Evolutionary conservation across 2,797 vertebrate genomes (phyloP).

Genomic region (Enteromius mattozi): DNA sequence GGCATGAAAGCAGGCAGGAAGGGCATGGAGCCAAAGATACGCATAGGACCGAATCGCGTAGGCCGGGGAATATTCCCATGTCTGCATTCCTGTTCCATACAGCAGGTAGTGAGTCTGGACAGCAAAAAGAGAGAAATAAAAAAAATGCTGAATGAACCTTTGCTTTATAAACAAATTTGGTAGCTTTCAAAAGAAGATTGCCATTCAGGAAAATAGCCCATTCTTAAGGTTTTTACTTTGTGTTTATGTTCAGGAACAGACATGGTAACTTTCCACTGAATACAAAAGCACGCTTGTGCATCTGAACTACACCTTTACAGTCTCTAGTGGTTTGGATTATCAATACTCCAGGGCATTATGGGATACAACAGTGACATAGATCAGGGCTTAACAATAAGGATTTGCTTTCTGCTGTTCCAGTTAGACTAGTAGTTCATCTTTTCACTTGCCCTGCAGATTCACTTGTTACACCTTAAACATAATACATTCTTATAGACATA

Average conservation of each 20-base stretch:
- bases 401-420: background rate
- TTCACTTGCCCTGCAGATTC: background rate
- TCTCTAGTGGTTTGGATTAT: background rate
- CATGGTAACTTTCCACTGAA: background rate
- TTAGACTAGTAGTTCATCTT: constrained; percentile 21
- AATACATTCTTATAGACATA: background rate
- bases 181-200: background rate
- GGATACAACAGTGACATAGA: background rate
- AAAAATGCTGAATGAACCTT: background rate
- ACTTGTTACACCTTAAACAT: background rate
- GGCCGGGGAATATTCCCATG: constrained; percentile 96
- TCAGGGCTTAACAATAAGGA: constrained; percentile 12
- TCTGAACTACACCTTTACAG: background rate
- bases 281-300: background rate
- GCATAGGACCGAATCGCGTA: constrained; percentile 97
- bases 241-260: background rate
- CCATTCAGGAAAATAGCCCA: background rate
- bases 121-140: background rate
- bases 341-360: background rate
- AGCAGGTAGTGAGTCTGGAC: constrained; percentile 94
- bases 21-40: constrained; percentile 94
- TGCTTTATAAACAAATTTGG: background rate
- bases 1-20: constrained; percentile 93
- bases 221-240: background rate
- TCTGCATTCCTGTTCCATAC: constrained; percentile 96